Conservation (phyloP, 2,113 vertebrate genomes). For the Oplegnathus fasciatus region DNA sequence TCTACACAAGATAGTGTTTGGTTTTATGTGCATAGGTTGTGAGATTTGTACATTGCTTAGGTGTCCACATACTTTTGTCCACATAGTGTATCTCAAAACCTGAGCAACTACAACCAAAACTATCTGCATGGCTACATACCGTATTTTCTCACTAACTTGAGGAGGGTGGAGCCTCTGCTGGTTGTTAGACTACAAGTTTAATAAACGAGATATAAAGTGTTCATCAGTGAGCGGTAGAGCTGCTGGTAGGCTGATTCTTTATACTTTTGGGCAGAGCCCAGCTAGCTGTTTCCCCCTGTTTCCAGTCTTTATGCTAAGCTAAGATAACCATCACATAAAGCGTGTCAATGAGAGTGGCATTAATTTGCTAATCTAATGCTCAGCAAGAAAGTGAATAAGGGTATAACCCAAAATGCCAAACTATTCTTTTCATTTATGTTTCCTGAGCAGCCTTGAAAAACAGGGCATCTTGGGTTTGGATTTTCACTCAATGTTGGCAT, state of each 20-base stretch:
- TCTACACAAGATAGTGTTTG: not conserved
- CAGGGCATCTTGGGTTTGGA: not conserved
- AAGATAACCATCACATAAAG: not conserved
- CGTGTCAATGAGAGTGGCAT: not conserved
- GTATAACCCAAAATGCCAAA: too few species aligned
- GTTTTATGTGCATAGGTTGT: slow-evolving; percentile 1
- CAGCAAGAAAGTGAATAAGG: not conserved
- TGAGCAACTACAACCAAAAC: not conserved
- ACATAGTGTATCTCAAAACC: slow-evolving; percentile 4
- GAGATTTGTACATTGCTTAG: not conserved
- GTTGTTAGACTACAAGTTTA: not conserved
- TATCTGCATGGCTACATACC: not conserved
- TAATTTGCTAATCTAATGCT: not conserved
- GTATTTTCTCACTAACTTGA: not conserved
- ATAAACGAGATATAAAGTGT: not conserved
- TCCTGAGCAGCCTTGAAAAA: not conserved
- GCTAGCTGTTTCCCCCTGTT: not conserved
- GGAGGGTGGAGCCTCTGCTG: not conserved
- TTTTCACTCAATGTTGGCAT: not conserved
- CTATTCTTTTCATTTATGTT: not conserved
- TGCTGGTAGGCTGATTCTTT: not conserved
- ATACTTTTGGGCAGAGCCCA: not conserved
- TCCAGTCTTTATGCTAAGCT: not conserved
- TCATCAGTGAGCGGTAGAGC: not conserved
- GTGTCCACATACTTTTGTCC: not conserved